Base-by-base conservation (phyloP, 1,140 invertebrate species). In the Penaeus vannamei region DNA sequence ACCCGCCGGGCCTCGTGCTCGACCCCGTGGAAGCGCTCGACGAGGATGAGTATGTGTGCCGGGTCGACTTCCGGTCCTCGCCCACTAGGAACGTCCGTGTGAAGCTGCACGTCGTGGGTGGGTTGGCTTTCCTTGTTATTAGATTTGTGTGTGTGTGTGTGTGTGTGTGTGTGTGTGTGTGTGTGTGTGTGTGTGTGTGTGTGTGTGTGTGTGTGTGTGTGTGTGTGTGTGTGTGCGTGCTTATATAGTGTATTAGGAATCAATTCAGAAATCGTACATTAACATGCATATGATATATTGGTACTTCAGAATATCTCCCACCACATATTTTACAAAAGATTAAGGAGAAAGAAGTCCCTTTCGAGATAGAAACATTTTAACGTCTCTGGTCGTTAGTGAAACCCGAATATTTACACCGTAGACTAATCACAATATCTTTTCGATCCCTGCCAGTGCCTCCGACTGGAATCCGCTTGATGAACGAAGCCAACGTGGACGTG, bases 71-170 rank as follows among this genome's bases (percentile, higher is more conserved):
- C 84, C 91, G 92, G 46, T 92, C 92, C 59, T 92, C 92, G 1
- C 93, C 93, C 22, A 93, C 93, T n/a, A 92, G 92, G 62, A 93
- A 93, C 91, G 92, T 91, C 61, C 91, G 93, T 29, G 92, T 93
- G 62, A 92, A 92, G 12, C 90, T 93, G 17, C 92, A 92, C 69
- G 92, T 93, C 23, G 93, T 93, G 72, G 93, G 93, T 93, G 90
- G 92, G 92, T 12, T 19, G 14, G 26, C 2, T 32, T 61, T n/a
- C 29, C 3, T 29, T 72, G 26, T 72, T 29, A 23, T 72, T 53
- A 12, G 29, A 20, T 80, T 7, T 46, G 76, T 7, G 22, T 36
- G 2, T 77, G 14, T 77, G 26, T 77, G 12, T 77, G 26, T 77
- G 29, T 32, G 32, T 26, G 32, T n/a, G 5, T n/a, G 2, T 79